Percentiles rank a stretch among this genome's conserved stretches.
Conservation (phyloP, 2,113 vertebrate species). For the Dicaeum eximium region DNA sequence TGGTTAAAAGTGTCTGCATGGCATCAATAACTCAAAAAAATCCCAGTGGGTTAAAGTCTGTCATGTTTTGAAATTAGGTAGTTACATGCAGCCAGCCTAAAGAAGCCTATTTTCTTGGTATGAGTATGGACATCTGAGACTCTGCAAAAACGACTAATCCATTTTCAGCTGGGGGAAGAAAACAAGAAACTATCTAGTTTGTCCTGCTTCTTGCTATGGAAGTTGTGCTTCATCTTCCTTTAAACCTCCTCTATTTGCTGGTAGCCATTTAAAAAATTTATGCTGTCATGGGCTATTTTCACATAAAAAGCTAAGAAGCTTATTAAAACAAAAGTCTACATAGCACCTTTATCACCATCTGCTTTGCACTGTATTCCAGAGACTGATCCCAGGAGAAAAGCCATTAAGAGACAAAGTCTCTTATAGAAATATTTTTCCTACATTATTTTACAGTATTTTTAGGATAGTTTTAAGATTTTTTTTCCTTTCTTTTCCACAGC, state of each 20-base stretch:
- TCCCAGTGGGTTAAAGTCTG: not conserved
- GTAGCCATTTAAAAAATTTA: not conserved
- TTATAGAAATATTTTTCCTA: not conserved
- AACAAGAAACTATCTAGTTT: not conserved
- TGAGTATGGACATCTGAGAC: not conserved
- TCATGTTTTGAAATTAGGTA: not conserved
- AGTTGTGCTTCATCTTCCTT: not conserved
- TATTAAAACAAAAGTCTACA: not conserved
- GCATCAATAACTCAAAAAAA: not conserved
- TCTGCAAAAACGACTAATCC: rapidly evolving
- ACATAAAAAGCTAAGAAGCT: not conserved
- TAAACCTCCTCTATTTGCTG: not conserved
- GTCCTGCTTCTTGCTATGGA: not conserved
- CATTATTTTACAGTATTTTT: not conserved
- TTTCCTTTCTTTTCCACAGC: not conserved
- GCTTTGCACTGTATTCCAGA: not conserved
- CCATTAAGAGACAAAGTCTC: not conserved
- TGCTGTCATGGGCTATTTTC: not conserved
- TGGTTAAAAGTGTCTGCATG: not conserved
- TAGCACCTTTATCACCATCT: not conserved
- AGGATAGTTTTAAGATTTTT: not conserved
- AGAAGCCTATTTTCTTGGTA: not conserved
- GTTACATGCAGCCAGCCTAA: not conserved
- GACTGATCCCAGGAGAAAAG: not conserved
- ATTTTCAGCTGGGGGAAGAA: not conserved